phyloP scores from a whole-genome alignment of 2,797 vertebrate species.

The Xyrichtys novacula region DNA sequence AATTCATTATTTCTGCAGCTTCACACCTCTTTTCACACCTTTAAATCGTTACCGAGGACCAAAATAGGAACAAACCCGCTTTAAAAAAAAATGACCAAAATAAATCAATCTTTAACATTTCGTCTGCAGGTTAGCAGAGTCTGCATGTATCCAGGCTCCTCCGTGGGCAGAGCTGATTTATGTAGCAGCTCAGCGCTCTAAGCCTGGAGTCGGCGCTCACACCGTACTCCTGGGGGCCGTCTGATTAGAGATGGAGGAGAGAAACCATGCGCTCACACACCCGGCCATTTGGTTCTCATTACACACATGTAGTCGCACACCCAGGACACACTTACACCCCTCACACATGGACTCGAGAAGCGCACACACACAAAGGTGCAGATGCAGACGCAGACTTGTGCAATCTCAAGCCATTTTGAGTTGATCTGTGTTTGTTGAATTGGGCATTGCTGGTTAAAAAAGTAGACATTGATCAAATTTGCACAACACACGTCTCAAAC shows the following conservation, averaged over 20 bases:
- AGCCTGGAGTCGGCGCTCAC: constrained; percentile 72
- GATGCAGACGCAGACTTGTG: constrained; percentile 69
- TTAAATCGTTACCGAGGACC: constrained; percentile 11
- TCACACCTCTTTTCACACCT: constrained; percentile 52
- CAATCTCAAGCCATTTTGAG: constrained; percentile 75
- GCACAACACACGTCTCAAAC: constrained; percentile 1
- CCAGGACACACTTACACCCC: constrained; percentile 54
- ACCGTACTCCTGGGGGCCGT: constrained; percentile 81
- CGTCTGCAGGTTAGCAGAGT: constrained; percentile 58
- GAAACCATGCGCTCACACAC: constrained; percentile 79
- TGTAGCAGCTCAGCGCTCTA: constrained; percentile 76
- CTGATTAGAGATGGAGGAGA: constrained; percentile 86
- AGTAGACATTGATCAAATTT: constrained; percentile 14
- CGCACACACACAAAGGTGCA: constrained; percentile 22
- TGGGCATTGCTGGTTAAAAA: constrained; percentile 42
- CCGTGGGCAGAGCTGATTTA: constrained; percentile 83
- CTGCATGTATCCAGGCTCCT: constrained; percentile 71
- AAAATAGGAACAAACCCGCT: constrained; percentile 1
- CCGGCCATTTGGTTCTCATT: constrained; percentile 82
- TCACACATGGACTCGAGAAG: constrained; percentile 25
- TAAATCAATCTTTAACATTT: constrained; percentile 7
- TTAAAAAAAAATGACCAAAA: constrained; percentile 28
- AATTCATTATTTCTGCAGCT: constrained; percentile 45
- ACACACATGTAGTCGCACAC: constrained; percentile 68
- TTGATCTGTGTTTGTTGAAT: constrained; percentile 66